phyloP scores from a whole-genome alignment of 2,888 invertebrate genomes.

The Parnassius smintheus region DNA sequence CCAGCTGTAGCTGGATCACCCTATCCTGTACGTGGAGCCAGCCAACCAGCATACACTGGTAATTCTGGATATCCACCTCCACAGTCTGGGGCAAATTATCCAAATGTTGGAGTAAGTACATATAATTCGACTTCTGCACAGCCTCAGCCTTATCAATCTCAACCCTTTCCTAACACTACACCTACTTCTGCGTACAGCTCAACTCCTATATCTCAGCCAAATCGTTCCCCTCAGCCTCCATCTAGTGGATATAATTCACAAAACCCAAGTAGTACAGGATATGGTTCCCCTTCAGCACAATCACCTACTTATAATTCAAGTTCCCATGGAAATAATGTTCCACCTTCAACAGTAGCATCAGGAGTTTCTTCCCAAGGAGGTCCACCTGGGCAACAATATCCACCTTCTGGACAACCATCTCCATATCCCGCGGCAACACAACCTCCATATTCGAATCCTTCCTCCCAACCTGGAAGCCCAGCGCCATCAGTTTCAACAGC shows the following conservation, averaged over 20 bases:
- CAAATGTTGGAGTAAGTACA: slow-evolving; percentile 73
- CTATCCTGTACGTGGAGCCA: slow-evolving; percentile 66
- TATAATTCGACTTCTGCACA: slow-evolving; percentile 74
- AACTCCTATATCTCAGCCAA: slow-evolving; percentile 74
- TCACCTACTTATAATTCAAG: slow-evolving; percentile 84
- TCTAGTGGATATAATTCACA: slow-evolving; percentile 80
- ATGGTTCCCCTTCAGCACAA: slow-evolving; percentile 84
- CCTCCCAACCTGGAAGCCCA: slow-evolving; percentile 77
- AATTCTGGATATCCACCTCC: slow-evolving; percentile 72
- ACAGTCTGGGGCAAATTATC: slow-evolving; percentile 66
- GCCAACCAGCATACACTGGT: slow-evolving; percentile 72
- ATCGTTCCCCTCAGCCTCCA: slow-evolving; percentile 81
- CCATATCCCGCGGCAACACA: slow-evolving; percentile 83
- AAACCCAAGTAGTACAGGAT: slow-evolving; percentile 79
- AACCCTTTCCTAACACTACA: slow-evolving; percentile 74
- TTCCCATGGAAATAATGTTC: slow-evolving; percentile 75
- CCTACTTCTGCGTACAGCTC: slow-evolving; percentile 79
- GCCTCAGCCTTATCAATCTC: slow-evolving; percentile 74
- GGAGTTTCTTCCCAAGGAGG: slow-evolving; percentile 72
- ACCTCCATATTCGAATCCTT: slow-evolving; percentile 79
- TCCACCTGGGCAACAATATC: slow-evolving; percentile 83
- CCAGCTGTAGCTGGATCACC: slow-evolving; percentile 68
- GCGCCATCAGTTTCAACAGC: slow-evolving; percentile 76
- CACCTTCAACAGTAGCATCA: slow-evolving; percentile 72
- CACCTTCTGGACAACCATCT: slow-evolving; percentile 83